Base-by-base conservation (phyloP, 2,888 invertebrate species). In the Xestia sexstrigata region DNA sequence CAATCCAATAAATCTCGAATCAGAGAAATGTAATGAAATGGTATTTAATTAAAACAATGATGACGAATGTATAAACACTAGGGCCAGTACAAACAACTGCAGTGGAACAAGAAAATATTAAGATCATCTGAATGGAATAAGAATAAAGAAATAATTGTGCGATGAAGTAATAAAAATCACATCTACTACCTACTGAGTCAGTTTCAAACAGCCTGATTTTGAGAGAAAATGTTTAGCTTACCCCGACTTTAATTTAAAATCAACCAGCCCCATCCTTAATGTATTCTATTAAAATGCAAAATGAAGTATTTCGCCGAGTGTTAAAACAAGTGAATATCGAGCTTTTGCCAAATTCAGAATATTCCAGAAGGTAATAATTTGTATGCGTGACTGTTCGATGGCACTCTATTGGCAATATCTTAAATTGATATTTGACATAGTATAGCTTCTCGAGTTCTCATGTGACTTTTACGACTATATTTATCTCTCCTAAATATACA, bases 341-440 rank as follows among this genome's bases (percentile, higher is more conserved):
- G 75, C 69, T 79, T 73, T 76, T 8, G 58, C 74, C 69, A 82
- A 83, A 86, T 84, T 89, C 77, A 69, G 47, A 83, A 72, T 83
- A 79, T 84, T 83, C 73, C 65, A 78, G 74, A 75, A 82, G 76
- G 83, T 80, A 80, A 86, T 89, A 83, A 88, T 87, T 87, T 89
- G 82, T 80, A 88, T 87, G 83, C 88, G 86, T 86, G 89, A 82
- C 76, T 79, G 82, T 76, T 78, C 73, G 73, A 81, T 77, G 76
- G 84, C 82, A 85, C 85, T 88, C 88, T 82, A 87, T 88, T 85
- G 85, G 89, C 93, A 93, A 94, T 95, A 94, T 93, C 91, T 91
- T 89, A 94, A 93, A 93, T 93, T 92, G 92, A 94, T 94, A 94
- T 93, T 94, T 93, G 94, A 93, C 93, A 92, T 90, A 89, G 91